Evolutionary conservation across 2,797 vertebrate genomes (phyloP).

Genomic region (Tokudaia muenninki): DNA sequence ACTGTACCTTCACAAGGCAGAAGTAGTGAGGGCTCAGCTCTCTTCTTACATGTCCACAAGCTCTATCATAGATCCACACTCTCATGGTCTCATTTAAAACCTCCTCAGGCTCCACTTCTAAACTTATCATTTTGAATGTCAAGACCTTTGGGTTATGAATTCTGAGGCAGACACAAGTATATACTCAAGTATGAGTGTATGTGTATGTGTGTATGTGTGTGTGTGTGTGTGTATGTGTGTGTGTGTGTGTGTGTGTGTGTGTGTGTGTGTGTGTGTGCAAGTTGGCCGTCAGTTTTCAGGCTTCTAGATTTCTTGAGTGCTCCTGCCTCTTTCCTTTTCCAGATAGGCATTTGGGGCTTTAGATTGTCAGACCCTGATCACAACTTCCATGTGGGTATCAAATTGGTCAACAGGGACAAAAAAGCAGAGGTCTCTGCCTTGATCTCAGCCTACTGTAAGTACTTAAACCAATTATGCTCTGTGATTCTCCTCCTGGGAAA

Average conservation of each 20-base stretch:
- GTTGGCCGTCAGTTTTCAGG: background rate
- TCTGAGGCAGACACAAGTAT: background rate
- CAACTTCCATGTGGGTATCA: background rate
- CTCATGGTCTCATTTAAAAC: background rate
- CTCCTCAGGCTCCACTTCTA: background rate
- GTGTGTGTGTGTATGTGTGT: no score
- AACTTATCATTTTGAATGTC: background rate
- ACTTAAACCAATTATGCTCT: background rate
- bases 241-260: fast-evolving
- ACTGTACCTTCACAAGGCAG: background rate
- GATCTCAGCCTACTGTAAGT: background rate
- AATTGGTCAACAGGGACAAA: background rate
- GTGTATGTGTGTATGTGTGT: no score
- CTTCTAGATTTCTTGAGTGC: background rate
- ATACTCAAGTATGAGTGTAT: background rate
- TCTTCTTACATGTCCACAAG: background rate
- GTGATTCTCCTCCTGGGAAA: background rate
- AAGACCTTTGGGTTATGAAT: background rate
- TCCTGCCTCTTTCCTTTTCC: background rate
- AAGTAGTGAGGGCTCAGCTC: background rate
- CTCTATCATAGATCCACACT: background rate
- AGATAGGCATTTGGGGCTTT: background rate
- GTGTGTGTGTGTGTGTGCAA: background rate
- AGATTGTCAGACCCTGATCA: background rate
- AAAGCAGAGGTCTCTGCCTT: background rate